Base-by-base conservation (phyloP, 2,797 vertebrate species). In the Anabas testudineus region DNA sequence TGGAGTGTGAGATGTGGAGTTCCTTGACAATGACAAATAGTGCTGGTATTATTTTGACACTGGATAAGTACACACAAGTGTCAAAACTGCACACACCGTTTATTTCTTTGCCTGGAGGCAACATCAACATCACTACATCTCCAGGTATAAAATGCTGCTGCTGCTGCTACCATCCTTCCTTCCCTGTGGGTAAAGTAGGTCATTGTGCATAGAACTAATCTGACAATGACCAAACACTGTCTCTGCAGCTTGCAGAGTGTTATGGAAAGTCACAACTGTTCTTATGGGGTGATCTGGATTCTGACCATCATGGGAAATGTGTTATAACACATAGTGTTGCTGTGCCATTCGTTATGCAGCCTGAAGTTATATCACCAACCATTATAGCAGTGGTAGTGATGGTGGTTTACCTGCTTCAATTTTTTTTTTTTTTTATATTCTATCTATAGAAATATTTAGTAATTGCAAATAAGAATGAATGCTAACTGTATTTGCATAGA, bases 21-120 rank as follows among this genome's bases (percentile, higher is more conserved):
- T 26, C 39, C 61, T 15, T 18, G 28, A 68, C 58, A 51, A 24
- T 54, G 48, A 37, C 3, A 67, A 42, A 74, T 24, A 61, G 16
- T 1, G 26, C 59, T 57, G 39, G 30, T 6, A 14, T 76, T 34
- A 13, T 53, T 52, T 24, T 53, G 52, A 66, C 42, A 61, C 4
- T 45, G n/a, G 8, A 63, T 24, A 49, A 59, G 45, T 41, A 26
- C 9, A 7, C n/a, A n/a, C n/a, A 28, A 19, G 46, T 66, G 51
- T 58, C 24, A 32, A 37, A 67, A 59, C 46, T 48, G 39, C 36
- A 62, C 28, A 34, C 12, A 15, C 26, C 28, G 43, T 54, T 65
- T n/a, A n/a, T 47, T 52, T 82, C 36, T 49, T 41, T 65, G 70
- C 67, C 68, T 51, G 19, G 22, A 66, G 74, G 73, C 16, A 7